Percentiles rank a stretch among this genome's conserved stretches.
Conservation (phyloP, 2,113 vertebrate species). For the Pterocles gutturalis region DNA sequence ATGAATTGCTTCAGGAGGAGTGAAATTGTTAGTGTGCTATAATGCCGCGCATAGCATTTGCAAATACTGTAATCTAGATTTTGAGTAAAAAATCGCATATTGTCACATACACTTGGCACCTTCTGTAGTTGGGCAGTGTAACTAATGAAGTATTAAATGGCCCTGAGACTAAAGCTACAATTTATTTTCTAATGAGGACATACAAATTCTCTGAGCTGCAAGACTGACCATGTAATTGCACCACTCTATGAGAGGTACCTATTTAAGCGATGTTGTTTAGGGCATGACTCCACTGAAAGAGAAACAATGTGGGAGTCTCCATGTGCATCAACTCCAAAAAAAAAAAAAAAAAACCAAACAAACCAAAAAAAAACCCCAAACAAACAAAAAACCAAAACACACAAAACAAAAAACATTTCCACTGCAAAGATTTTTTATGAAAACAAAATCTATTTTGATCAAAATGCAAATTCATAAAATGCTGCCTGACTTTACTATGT, state of each 20-base stretch:
- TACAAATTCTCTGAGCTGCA: neutral
- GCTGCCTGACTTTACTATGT: neutral
- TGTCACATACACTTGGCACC: neutral
- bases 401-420: neutral
- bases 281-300: neutral
- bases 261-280: neutral
- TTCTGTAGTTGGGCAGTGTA: neutral
- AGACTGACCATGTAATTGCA: neutral
- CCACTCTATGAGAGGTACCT: fast-evolving
- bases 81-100: neutral
- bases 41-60: neutral
- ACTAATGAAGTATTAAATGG: neutral
- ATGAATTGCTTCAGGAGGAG: neutral
- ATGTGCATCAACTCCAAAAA: neutral
- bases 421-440: neutral
- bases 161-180: neutral
- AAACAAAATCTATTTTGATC: neutral
- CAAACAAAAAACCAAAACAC: neutral
- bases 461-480: neutral
- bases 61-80: neutral
- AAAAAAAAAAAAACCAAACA: neutral
- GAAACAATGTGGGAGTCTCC: neutral
- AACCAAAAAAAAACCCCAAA: neutral
- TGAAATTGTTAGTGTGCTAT: neutral
- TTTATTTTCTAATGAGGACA: neutral